Evolutionary conservation across 2,113 vertebrate genomes (phyloP).

Genomic region (Oncorhynchus gorbuscha): DNA sequence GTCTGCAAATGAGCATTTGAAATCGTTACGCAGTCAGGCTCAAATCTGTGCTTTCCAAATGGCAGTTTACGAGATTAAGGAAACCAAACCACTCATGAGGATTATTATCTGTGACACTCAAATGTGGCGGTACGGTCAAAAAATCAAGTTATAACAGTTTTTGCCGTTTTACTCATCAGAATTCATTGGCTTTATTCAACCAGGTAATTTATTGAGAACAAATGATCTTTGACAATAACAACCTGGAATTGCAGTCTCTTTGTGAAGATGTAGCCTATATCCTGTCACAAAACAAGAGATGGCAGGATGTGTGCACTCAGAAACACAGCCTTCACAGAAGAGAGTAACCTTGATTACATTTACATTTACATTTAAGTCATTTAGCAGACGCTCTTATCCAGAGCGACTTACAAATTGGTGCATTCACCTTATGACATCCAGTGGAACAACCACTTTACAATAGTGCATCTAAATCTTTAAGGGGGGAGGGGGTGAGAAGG

Average conservation of each 20-base stretch:
- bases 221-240: no score
- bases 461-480: no score
- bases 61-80: conserved; percentile 17
- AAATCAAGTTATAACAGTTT: background rate
- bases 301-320: conserved; percentile 32
- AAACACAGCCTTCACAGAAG: conserved; percentile 8
- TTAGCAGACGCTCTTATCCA: no score
- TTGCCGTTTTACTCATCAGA: background rate
- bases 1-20: conserved; percentile 19
- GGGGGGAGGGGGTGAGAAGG: no score
- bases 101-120: conserved; percentile 11
- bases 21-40: conserved; percentile 45
- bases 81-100: no score
- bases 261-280: background rate
- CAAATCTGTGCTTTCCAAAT: conserved; percentile 10
- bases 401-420: no score
- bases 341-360: background rate
- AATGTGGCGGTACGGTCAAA: background rate
- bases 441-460: no score
- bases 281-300: background rate
- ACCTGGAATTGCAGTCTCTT: background rate
- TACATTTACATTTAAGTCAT: no score
- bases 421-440: no score
- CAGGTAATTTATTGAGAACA: no score
- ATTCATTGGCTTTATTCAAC: no score